Percentiles rank a stretch among this genome's conserved stretches.
Conservation (phyloP, 2,113 vertebrate genomes). For the Megaceryle torquata region DNA sequence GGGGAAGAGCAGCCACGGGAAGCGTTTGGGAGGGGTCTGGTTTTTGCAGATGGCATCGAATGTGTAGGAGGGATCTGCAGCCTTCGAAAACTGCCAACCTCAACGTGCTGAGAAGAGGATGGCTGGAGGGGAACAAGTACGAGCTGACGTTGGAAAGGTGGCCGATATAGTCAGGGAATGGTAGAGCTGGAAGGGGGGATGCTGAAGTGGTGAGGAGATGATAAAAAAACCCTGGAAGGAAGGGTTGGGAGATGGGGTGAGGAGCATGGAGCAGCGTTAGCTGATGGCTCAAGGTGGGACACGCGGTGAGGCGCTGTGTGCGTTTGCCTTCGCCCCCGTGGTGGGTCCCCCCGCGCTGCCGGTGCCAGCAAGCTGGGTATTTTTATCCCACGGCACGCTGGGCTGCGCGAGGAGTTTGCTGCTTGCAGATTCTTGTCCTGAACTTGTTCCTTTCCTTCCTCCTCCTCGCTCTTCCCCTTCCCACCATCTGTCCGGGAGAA, state of each 20-base stretch:
- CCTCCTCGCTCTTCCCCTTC: slow-evolving; percentile 4
- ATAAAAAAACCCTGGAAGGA: accelerated
- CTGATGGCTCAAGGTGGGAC: background rate
- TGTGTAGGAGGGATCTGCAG: background rate
- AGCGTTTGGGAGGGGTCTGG: background rate
- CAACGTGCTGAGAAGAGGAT: accelerated
- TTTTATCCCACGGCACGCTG: background rate
- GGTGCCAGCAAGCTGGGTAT: accelerated
- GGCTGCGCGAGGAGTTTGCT: background rate
- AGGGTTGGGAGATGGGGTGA: background rate
- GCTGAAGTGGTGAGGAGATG: background rate
- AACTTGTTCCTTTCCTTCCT: slow-evolving; percentile 16
- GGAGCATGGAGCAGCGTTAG: background rate
- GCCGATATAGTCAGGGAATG: accelerated
- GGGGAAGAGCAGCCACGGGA: background rate
- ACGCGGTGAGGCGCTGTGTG: accelerated
- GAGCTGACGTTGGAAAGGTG: background rate
- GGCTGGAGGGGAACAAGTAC: background rate
- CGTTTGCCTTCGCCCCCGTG: background rate
- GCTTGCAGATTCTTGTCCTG: background rate
- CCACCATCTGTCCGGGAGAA: slow-evolving; percentile 40
- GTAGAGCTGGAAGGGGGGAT: background rate
- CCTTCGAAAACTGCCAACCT: background rate
- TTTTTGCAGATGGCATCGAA: background rate
- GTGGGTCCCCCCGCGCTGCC: background rate